Conservation (phyloP, 1,140 invertebrate species). For the Rhizoglyphus robini region DNA sequence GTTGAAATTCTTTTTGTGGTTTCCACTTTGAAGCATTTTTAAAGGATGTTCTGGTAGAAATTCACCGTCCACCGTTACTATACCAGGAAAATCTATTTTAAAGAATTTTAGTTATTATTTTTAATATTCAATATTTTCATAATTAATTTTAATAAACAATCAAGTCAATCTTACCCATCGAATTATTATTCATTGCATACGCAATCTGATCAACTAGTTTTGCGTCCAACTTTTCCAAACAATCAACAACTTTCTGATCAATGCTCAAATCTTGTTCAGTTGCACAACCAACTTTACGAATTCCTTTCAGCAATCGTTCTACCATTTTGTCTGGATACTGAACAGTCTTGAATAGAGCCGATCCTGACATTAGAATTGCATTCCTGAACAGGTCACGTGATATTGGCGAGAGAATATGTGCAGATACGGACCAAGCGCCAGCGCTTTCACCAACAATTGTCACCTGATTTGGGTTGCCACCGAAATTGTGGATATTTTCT, state of each 20-base stretch:
- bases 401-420: too few species aligned
- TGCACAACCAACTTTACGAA: background rate
- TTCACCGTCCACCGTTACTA: constrained; percentile 36
- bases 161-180: background rate
- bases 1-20: background rate
- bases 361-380: constrained; percentile 1
- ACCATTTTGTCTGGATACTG: background rate
- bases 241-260: constrained; percentile 7
- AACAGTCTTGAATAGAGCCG: constrained; percentile 31
- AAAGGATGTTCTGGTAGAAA: constrained; percentile 21
- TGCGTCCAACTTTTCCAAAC: constrained; percentile 41
- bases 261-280: background rate
- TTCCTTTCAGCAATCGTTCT: background rate
- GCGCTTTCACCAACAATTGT: constrained; percentile 34
- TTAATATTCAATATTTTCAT: too few species aligned
- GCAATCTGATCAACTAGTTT: background rate
- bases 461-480: constrained; percentile 28
- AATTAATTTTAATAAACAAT: too few species aligned
- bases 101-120: background rate
- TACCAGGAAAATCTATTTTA: too few species aligned
- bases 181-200: background rate
- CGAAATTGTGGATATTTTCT: too few species aligned
- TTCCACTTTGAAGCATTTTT: constrained; percentile 19
- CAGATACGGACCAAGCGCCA: too few species aligned
- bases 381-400: background rate